phyloP scores from a whole-genome alignment of 2,113 vertebrate species.

The Ranitomeya imitator region DNA sequence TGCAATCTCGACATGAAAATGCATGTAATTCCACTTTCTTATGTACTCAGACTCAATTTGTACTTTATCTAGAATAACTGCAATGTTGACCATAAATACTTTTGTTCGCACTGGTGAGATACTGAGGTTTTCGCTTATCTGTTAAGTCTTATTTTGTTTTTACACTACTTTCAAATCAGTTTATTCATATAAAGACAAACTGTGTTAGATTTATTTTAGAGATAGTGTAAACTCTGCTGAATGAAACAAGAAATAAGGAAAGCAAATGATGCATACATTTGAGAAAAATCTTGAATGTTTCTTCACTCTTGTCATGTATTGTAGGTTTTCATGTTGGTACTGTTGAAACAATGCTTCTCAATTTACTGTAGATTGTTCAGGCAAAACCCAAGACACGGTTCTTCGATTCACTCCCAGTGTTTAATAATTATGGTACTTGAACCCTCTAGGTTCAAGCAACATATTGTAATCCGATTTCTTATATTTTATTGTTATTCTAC shows the following conservation, averaged over 20 bases:
- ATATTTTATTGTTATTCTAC: too few species aligned
- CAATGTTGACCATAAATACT: slow-evolving; percentile 3
- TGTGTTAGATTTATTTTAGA: not conserved
- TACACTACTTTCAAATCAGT: not conserved
- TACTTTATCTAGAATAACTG: slow-evolving; percentile 20
- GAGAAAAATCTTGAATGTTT: not conserved
- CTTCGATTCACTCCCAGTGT: too few species aligned
- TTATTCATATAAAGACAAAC: not conserved
- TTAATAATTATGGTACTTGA: too few species aligned
- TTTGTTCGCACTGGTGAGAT: not conserved
- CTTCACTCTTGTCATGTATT: not conserved
- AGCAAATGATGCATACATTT: not conserved
- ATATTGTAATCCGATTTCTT: too few species aligned
- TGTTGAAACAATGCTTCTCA: too few species aligned
- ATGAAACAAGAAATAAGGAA: slow-evolving; percentile 1
- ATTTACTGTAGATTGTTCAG: too few species aligned
- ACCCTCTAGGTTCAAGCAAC: too few species aligned
- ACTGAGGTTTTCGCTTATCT: not conserved
- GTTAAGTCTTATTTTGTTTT: not conserved
- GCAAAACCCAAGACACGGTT: too few species aligned
- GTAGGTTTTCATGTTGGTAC: not conserved
- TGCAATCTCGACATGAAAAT: slow-evolving; percentile 20
- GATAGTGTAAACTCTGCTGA: not conserved
- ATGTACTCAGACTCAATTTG: slow-evolving; percentile 20
- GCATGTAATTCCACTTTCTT: slow-evolving; percentile 30